These are phyloP conservation scores for Nesidiocoris tenuis DNA, from an alignment of 2,888 invertebrate genomes.

Conservation along the genomic window DNA sequence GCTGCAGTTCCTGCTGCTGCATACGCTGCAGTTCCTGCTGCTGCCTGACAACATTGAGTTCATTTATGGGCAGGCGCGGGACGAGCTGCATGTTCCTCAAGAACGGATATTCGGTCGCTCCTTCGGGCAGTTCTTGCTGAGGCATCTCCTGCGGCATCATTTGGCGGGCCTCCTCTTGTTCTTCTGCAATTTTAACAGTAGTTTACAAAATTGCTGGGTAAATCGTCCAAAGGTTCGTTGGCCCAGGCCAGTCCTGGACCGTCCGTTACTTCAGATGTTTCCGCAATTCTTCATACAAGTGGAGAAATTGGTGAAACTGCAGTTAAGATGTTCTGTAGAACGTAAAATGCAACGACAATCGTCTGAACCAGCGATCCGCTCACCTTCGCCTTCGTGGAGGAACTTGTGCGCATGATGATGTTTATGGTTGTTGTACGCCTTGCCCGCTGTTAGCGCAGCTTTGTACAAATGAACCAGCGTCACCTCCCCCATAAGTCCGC, in stretches of 20 bases:
- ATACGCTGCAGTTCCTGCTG: constrained; percentile 50
- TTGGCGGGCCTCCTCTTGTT: constrained; percentile 36
- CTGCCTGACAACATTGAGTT: constrained; percentile 49
- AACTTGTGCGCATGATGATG: constrained; percentile 72
- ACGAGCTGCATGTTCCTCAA: constrained; percentile 49
- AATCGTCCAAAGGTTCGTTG: too few species aligned
- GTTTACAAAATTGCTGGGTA: too few species aligned
- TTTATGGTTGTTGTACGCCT: constrained; percentile 83
- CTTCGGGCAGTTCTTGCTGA: constrained; percentile 51
- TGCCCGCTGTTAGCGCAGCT: constrained; percentile 79
- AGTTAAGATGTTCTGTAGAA: too few species aligned
- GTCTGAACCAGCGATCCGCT: too few species aligned
- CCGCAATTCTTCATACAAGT: too few species aligned
- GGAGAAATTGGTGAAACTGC: too few species aligned
- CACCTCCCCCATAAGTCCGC: constrained; percentile 71
- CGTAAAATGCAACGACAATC: too few species aligned
- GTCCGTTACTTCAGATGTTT: too few species aligned
- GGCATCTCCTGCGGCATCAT: constrained; percentile 47
- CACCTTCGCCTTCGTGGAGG: constrained; percentile 55
- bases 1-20: constrained; percentile 40
- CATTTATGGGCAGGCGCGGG: constrained; percentile 49
- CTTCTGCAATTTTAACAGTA: neutral
- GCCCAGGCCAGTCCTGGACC: too few species aligned
- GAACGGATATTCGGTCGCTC: constrained; percentile 51
- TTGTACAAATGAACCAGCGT: constrained; percentile 79